Base-by-base conservation (phyloP, 2,113 vertebrate species). In the Rhinoptilus africanus region DNA sequence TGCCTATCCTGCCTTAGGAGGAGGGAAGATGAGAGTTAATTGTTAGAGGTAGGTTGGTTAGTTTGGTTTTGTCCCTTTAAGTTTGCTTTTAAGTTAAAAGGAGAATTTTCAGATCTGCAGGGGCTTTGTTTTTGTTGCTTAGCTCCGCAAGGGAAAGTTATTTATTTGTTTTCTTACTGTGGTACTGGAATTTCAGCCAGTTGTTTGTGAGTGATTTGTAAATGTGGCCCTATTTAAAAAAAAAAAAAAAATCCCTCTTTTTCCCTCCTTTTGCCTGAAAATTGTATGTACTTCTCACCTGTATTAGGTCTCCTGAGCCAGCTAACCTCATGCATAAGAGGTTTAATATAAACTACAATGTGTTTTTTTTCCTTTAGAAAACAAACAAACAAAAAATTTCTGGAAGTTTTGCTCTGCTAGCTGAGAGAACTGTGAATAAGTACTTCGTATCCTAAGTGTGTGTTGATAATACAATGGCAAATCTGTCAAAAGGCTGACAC, bases 21-120 rank as follows among this genome's bases (percentile, higher is more conserved):
- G 26, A 26, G 18, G 34, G 12, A 45, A 39, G 54, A 3, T 2
- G 1, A 9, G 6, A 16, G 9, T 37, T 2, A 1, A 19, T 9
- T 32, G 6, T 15, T 26, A 3, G 6, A 4, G 34, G 43, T 67
- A 3, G 26, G 14, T 64, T 18, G 2, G 14, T 14, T 0, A 9
- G 45, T 6, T 3, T 77, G 5, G 8, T 2, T 43, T 47, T 39
- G 3, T 2, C 4, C 59, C 84, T n/a, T 41, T 0, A 39, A 35
- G 9, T 21, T 51, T 59, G 3, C 4, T 74, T 85, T 43, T 37
- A 45, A 56, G 48, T 19, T 16, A 24, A 66, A 85, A 63, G 37
- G 14, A 41, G 5, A 15, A 1, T 45, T 35, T 54, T 83, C 10
- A 23, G 10, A 16, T 35, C 3, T 69, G 24, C 3, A n/a, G 30